Conservation (phyloP, 2,113 vertebrate genomes). For the Cephalopholis sonnerati region DNA sequence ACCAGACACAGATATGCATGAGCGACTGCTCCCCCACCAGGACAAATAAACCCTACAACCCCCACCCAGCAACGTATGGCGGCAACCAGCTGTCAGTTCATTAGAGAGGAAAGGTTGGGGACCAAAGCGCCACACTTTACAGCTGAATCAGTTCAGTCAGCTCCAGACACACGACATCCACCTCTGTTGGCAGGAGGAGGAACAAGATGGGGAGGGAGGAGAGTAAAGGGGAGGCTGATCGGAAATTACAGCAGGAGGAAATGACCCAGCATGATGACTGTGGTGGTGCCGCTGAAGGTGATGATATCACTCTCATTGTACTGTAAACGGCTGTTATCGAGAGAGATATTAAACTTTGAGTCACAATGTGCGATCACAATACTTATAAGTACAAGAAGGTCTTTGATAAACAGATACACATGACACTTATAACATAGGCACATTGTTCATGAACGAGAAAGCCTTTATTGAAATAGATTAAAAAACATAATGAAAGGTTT, state of each 20-base stretch:
- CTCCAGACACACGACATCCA: background rate
- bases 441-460: background rate
- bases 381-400: background rate
- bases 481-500: background rate
- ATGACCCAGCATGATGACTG: constrained; percentile 43
- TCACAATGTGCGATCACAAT: background rate
- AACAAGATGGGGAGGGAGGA: background rate
- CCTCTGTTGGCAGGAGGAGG: background rate
- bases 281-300: constrained; percentile 6
- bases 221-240: constrained; percentile 23
- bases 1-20: constrained; percentile 30
- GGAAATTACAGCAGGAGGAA: constrained; percentile 52
- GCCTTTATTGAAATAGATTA: background rate
- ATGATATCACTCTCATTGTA: constrained; percentile 55
- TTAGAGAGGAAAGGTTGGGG: constrained; percentile 26
- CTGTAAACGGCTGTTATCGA: background rate
- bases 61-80: constrained; percentile 19
- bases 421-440: background rate
- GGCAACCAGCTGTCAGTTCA: constrained; percentile 53
- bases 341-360: background rate
- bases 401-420: background rate
- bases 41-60: constrained; percentile 21
- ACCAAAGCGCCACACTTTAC: background rate
- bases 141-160: background rate
- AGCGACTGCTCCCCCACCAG: constrained; percentile 12